Evolutionary conservation across 2,888 invertebrate species (phyloP).

Genomic region (Stratiomys singularior): DNA sequence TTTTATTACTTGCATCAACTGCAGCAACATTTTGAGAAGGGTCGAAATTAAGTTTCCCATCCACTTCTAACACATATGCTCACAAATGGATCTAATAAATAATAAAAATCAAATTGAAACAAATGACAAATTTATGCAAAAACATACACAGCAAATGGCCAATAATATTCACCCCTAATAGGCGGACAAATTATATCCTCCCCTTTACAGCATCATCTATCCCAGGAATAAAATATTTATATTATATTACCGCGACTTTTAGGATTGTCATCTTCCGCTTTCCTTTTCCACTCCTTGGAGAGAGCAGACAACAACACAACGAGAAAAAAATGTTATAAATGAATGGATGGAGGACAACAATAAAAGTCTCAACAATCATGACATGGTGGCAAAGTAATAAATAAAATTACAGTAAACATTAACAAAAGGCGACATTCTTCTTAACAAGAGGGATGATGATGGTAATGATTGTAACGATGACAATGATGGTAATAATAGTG

Average conservation of each 20-base stretch:
- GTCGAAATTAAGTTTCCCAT: conserved; percentile 57
- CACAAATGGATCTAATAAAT: not conserved
- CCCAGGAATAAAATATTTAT: conserved; percentile 16
- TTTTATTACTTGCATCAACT: no score
- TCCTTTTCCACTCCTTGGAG: no score
- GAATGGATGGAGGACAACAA: conserved; percentile 31
- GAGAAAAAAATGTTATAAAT: conserved; percentile 33
- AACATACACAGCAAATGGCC: conserved; percentile 25
- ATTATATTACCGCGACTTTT: conserved; percentile 18
- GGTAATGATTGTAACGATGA: conserved; percentile 18
- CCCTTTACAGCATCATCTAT: conserved; percentile 8
- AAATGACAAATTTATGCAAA: conserved; percentile 40
- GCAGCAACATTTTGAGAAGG: no score
- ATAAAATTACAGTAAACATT: conserved; percentile 51
- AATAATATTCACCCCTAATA: conserved; percentile 44
- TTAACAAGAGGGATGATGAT: conserved; percentile 43
- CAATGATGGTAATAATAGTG: not conserved
- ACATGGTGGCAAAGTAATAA: conserved; percentile 47
- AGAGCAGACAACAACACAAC: not conserved
- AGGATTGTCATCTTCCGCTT: no score
- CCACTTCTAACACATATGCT: not conserved
- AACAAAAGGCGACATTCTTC: conserved; percentile 42
- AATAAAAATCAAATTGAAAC: conserved; percentile 45
- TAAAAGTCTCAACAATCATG: conserved; percentile 46
- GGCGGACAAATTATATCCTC: conserved; percentile 45